These are phyloP conservation scores for Papilio helenus DNA, from an alignment of 1,140 invertebrate species.

Conservation along the genomic window DNA sequence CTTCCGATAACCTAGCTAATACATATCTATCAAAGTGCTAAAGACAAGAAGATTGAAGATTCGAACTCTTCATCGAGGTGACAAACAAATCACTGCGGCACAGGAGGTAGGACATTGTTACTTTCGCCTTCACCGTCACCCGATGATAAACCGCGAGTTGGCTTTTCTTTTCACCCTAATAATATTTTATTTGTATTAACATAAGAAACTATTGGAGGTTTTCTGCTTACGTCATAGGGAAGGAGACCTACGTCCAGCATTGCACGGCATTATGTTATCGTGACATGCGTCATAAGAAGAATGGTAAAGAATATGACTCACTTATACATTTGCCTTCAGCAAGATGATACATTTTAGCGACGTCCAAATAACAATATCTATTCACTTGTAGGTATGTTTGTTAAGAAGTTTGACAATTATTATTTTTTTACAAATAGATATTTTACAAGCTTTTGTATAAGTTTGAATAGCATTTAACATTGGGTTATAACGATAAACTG, in stretches of 20 bases:
- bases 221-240: not conserved
- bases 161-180: no score
- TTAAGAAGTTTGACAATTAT: not conserved
- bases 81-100: no score
- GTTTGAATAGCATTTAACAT: no score
- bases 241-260: not conserved
- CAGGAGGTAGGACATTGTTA: no score
- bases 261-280: not conserved
- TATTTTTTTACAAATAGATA: not conserved
- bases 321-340: not conserved
- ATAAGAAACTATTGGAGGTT: not conserved
- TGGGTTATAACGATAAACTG: no score
- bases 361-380: not conserved
- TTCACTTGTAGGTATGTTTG: not conserved
- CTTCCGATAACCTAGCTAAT: no score
- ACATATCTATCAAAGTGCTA: no score
- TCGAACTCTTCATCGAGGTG: no score
- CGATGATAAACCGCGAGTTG: no score
- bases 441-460: no score
- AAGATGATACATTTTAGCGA: not conserved
- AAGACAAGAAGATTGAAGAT: no score
- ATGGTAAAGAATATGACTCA: not conserved
- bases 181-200: not conserved
- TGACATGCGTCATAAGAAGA: not conserved
- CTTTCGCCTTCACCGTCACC: no score